These are phyloP conservation scores for Bradypodion pumilum DNA, from an alignment of 2,797 vertebrate genomes.

Conservation along the genomic window DNA sequence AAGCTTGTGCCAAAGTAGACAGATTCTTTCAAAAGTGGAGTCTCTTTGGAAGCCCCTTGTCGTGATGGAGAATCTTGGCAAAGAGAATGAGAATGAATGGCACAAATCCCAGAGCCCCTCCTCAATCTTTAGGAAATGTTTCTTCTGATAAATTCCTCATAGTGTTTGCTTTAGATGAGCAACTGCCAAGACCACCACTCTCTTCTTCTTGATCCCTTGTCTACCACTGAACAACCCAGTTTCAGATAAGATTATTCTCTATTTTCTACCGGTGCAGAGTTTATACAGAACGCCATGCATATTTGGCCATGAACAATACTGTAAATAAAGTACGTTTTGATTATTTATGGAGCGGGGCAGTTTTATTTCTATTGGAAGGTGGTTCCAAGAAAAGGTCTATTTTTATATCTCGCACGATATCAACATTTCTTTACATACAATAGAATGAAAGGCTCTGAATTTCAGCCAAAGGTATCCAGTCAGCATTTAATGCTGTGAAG, in stretches of 20 bases:
- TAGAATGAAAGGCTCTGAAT: background rate
- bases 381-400: slow-evolving; percentile 7
- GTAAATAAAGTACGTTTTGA: slow-evolving; percentile 11
- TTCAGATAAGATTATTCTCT: background rate
- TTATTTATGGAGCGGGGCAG: slow-evolving; percentile 7
- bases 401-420: background rate
- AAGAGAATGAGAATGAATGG: background rate
- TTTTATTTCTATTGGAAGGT: background rate
- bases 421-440: background rate
- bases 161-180: slow-evolving; percentile 14
- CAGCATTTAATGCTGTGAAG: background rate
- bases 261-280: background rate
- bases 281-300: background rate
- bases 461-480: background rate
- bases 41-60: background rate
- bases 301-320: background rate
- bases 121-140: background rate
- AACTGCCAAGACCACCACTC: slow-evolving; percentile 11
- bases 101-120: background rate
- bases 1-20: background rate
- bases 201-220: background rate
- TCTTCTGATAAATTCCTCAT: background rate
- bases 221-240: background rate
- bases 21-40: background rate
- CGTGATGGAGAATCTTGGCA: background rate